Conservation (phyloP, 2,113 vertebrate genomes). For the Trichechus manatus region DNA sequence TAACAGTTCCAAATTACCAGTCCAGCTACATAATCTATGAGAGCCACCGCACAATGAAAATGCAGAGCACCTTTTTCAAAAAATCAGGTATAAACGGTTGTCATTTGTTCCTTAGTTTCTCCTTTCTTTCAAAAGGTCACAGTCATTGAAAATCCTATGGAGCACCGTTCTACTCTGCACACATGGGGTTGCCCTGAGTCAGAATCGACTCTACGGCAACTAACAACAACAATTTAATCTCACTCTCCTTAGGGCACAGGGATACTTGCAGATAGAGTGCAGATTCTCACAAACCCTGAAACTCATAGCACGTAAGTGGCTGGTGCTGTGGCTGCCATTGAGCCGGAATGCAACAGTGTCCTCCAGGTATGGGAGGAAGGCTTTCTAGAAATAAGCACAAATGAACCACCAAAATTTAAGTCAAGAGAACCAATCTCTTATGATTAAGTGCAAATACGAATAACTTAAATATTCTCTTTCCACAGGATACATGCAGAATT, state of each 20-base stretch:
- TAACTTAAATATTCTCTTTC: neutral
- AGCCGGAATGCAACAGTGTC: neutral
- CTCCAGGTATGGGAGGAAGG: neutral
- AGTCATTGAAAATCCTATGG: no score
- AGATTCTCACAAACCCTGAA: neutral
- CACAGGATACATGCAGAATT: neutral
- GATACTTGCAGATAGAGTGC: neutral
- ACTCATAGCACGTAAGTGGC: accelerated
- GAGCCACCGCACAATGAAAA: no score
- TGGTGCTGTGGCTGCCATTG: neutral
- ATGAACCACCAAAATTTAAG: neutral
- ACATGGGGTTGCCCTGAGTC: neutral
- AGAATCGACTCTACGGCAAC: neutral
- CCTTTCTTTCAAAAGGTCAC: neutral
- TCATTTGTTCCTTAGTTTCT: neutral
- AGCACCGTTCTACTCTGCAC: no score
- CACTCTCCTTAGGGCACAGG: no score
- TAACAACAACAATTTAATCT: neutral
- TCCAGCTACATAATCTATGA: neutral
- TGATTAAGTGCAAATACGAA: neutral
- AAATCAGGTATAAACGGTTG: no score
- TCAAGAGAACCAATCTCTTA: neutral
- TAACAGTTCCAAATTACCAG: neutral
- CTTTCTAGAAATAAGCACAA: neutral
- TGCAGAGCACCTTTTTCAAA: no score